Percentiles rank a stretch among this genome's conserved stretches.
phyloP scores from a whole-genome alignment of 2,888 invertebrate genomes.

The Rhimphoctona megacephalus region DNA sequence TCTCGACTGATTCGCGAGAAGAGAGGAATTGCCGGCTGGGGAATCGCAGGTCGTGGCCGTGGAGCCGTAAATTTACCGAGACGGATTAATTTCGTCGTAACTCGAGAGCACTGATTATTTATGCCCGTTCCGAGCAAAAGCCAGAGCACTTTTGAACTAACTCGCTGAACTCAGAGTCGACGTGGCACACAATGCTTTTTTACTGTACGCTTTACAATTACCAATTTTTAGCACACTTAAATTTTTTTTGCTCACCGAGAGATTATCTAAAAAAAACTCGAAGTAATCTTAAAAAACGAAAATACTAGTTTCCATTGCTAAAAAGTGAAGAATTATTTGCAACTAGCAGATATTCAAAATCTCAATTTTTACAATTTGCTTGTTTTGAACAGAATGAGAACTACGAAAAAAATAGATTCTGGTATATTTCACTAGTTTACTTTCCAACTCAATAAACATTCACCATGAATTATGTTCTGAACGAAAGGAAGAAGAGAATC shows the following conservation, averaged over 20 bases:
- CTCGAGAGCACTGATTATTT: constrained; percentile 78
- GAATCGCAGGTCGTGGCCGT: constrained; percentile 70
- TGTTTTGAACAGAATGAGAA: neutral
- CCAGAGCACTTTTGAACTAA: constrained; percentile 53
- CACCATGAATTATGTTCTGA: constrained; percentile 45
- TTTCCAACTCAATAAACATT: constrained; percentile 41
- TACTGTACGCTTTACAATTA: neutral
- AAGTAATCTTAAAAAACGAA: no score
- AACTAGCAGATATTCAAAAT: neutral
- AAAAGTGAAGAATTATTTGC: neutral
- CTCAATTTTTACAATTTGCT: neutral
- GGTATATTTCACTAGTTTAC: constrained; percentile 29
- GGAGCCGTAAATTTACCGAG: constrained; percentile 80
- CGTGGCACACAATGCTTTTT: constrained; percentile 5
- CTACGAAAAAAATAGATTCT: neutral
- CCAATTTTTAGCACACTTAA: neutral
- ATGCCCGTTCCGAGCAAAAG: constrained; percentile 72
- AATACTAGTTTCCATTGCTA: neutral
- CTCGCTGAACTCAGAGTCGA: constrained; percentile 21
- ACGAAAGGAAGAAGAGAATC: constrained; percentile 4
- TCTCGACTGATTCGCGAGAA: constrained; percentile 59
- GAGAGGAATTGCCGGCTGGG: constrained; percentile 65
- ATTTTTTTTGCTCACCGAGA: neutral
- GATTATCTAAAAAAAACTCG: neutral
- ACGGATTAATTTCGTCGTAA: constrained; percentile 82